These are phyloP conservation scores for Leptosomus discolor DNA, from an alignment of 2,113 vertebrate species.

Conservation along the genomic window DNA sequence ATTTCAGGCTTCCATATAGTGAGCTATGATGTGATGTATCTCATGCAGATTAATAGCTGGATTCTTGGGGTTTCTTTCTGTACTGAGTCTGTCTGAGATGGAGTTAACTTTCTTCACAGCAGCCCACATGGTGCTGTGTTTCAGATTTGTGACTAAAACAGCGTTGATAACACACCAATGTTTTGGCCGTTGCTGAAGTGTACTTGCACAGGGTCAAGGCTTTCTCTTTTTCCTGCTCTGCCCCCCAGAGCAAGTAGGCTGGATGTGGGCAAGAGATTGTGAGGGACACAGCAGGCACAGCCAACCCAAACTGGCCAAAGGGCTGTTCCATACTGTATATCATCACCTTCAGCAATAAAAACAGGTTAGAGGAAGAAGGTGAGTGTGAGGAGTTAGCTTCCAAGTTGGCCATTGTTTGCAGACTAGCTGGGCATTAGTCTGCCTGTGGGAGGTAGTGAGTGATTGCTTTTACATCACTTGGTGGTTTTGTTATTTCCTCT, in stretches of 20 bases:
- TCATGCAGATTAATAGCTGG: neutral
- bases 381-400: neutral
- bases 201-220: neutral
- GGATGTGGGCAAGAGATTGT: neutral
- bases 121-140: neutral
- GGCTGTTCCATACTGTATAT: neutral
- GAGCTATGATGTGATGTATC: neutral
- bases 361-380: neutral
- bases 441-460: neutral
- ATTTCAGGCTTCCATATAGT: neutral
- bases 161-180: neutral
- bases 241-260: neutral
- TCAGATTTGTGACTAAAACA: neutral
- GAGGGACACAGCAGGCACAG: neutral
- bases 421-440: neutral
- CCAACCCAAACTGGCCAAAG: neutral
- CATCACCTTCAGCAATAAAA: neutral
- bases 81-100: neutral
- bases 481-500: neutral
- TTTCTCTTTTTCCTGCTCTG: neutral
- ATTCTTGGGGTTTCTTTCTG: neutral
- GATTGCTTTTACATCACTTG: neutral
- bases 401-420: neutral
- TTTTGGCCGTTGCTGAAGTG: neutral
- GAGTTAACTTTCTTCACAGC: neutral